Percentiles rank a stretch among this genome's conserved stretches.
phyloP scores from a whole-genome alignment of 2,797 vertebrate species.

The Hylomyscus alleni region DNA sequence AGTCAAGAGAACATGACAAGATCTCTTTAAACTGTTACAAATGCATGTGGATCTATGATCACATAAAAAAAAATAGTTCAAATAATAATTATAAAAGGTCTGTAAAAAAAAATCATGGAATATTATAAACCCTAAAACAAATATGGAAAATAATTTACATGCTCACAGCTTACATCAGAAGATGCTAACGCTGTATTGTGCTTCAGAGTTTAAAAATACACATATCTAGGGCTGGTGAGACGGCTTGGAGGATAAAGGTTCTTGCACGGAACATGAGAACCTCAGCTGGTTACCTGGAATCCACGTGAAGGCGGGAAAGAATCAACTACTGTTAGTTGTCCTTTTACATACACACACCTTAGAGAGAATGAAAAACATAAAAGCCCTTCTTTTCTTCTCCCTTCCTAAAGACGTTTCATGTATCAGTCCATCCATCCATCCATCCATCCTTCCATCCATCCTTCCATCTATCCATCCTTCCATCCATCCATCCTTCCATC shows the following conservation, averaged over 20 bases:
- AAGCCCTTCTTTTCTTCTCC: neutral
- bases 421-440: neutral
- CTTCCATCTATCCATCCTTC: neutral
- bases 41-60: neutral
- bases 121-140: slow-evolving; percentile 38
- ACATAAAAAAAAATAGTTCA: slow-evolving; percentile 20
- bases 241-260: neutral
- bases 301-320: neutral
- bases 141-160: slow-evolving; percentile 24
- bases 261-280: neutral
- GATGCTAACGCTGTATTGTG: slow-evolving; percentile 3
- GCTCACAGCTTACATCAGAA: neutral
- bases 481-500: neutral
- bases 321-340: neutral
- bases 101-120: neutral
- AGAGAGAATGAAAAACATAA: neutral
- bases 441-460: neutral
- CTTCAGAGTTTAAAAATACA: slow-evolving; percentile 7
- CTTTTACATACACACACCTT: too few relatives aligned
- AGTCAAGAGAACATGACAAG: neutral
- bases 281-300: neutral
- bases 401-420: neutral
- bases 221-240: neutral
- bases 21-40: slow-evolving; percentile 30
- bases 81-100: slow-evolving; percentile 51